These are phyloP conservation scores for Orchestia grillus DNA, from an alignment of 1,140 invertebrate species.

Conservation along the genomic window DNA sequence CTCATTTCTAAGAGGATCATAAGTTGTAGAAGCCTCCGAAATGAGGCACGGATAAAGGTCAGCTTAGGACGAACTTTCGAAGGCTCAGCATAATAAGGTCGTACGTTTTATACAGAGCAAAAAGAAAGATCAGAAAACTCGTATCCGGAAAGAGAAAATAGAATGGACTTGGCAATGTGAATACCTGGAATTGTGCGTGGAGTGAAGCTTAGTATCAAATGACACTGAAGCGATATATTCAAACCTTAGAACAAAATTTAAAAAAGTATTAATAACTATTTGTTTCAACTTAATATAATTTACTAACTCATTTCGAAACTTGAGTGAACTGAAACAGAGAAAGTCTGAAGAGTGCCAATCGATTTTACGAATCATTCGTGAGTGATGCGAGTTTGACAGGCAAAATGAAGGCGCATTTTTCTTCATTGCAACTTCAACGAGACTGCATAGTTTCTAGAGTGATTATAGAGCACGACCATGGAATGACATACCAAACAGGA, in stretches of 20 bases:
- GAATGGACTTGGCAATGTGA: not conserved
- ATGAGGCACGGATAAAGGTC: not conserved
- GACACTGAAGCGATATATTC: not conserved
- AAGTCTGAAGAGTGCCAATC: not conserved
- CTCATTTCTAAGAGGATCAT: not conserved
- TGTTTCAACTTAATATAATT: not conserved
- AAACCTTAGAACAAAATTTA: not conserved
- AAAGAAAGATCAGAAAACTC: not conserved
- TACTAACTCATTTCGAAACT: not conserved
- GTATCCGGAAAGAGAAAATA: not conserved
- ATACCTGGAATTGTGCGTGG: not conserved
- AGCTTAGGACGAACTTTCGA: constrained; percentile 9
- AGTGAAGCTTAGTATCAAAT: not conserved
- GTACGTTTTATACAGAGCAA: not conserved
- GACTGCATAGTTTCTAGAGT: not conserved
- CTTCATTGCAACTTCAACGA: not conserved
- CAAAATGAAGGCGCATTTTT: not conserved
- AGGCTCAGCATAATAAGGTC: constrained; percentile 22
- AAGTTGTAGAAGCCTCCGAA: not conserved
- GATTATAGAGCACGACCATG: not conserved
- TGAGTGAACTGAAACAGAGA: not conserved
- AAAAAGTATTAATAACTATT: no score
- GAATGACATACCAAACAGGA: not conserved
- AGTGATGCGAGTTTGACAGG: not conserved
- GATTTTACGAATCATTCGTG: not conserved